Conservation (phyloP, 2,888 invertebrate species). For the Ormyrus pomaceus region DNA sequence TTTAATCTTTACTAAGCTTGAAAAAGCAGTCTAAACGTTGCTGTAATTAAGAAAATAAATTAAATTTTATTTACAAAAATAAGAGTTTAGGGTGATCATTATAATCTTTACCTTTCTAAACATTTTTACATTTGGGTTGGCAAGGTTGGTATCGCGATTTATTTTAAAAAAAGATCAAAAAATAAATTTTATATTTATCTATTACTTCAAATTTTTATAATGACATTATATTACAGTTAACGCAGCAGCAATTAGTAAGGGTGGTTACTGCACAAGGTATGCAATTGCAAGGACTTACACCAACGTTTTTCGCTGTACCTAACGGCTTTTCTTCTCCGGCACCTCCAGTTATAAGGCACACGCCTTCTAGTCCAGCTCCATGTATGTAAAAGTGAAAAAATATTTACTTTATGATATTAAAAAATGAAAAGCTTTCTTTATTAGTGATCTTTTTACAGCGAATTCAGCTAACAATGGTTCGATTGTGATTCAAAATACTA, state of each 20-base stretch:
- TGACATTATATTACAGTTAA: slow-evolving; percentile 65
- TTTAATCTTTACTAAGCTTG: too few species aligned
- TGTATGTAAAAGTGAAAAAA: slow-evolving; percentile 67
- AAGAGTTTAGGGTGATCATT: too few species aligned
- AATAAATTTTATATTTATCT: too few species aligned
- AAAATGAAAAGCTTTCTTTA: neutral
- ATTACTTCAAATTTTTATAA: slow-evolving; percentile 26
- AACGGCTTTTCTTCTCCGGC: slow-evolving; percentile 73
- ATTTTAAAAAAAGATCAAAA: too few species aligned
- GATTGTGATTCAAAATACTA: slow-evolving; percentile 73
- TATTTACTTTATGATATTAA: slow-evolving; percentile 15
- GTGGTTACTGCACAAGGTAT: slow-evolving; percentile 81
- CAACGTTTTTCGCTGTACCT: slow-evolving; percentile 74
- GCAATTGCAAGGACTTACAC: slow-evolving; percentile 76
- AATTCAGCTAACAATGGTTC: slow-evolving; percentile 70
- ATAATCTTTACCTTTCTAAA: too few species aligned
- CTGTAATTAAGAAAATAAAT: too few species aligned
- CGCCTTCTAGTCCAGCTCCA: slow-evolving; percentile 73
- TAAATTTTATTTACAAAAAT: too few species aligned
- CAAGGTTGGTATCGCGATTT: too few species aligned
- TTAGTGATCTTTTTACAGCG: slow-evolving; percentile 59
- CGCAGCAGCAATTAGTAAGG: slow-evolving; percentile 79
- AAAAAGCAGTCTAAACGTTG: too few species aligned
- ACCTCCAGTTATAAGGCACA: slow-evolving; percentile 73
- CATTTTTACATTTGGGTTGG: too few species aligned